Conservation (phyloP, 2,113 vertebrate genomes). For the Cyanoramphus novaezelandiae region DNA sequence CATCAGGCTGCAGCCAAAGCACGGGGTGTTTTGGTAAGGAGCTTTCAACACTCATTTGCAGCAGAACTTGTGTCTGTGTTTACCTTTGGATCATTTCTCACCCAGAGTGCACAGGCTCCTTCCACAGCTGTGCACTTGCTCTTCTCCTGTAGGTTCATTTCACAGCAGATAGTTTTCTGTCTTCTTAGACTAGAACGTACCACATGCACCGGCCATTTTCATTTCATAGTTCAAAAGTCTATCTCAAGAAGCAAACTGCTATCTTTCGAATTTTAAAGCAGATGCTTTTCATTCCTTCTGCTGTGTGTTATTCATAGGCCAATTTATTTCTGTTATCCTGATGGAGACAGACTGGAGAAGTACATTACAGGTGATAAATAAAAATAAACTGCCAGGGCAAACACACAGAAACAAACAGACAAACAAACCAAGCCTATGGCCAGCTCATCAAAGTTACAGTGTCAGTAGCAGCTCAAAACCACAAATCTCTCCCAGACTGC, state of each 20-base stretch:
- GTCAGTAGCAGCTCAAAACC: background rate
- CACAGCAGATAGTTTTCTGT: background rate
- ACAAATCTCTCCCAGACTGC: background rate
- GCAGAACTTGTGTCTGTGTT: background rate
- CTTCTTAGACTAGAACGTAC: fast-evolving
- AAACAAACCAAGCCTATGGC: background rate
- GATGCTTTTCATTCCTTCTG: background rate
- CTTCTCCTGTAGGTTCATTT: background rate
- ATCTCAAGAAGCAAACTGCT: background rate
- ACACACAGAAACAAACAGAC: background rate
- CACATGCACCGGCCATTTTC: background rate
- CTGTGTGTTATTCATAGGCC: background rate
- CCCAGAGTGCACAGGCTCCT: background rate
- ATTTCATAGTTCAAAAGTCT: background rate
- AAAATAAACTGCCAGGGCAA: background rate
- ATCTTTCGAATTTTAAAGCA: background rate
- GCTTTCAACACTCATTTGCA: background rate
- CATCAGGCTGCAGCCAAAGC: background rate
- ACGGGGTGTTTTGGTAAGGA: background rate
- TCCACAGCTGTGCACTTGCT: background rate
- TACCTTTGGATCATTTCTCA: background rate
- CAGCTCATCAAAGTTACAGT: background rate
- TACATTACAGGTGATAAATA: background rate
- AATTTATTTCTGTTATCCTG: background rate
- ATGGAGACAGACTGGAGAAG: background rate